Evolutionary conservation across 1,140 invertebrate genomes (phyloP).

Genomic region (Bombus sibiricus): DNA sequence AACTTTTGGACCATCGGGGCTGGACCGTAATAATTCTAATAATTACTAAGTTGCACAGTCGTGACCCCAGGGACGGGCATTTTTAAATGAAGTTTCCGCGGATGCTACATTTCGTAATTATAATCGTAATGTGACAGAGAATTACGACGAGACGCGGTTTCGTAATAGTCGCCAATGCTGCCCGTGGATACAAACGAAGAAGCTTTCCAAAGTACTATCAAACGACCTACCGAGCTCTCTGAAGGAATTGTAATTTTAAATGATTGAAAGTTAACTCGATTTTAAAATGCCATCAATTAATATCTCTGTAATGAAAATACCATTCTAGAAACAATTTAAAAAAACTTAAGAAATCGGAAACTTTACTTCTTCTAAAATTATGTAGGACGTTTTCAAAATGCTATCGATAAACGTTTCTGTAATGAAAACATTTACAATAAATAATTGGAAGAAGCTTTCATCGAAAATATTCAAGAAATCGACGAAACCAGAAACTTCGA

Average conservation of each 20-base stretch:
- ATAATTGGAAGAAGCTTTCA: neutral
- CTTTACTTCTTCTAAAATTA: neutral
- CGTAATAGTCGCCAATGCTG: neutral
- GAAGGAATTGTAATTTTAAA: neutral
- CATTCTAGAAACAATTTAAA: neutral
- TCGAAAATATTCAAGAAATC: neutral
- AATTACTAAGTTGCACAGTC: constrained; percentile 30
- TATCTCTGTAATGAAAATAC: neutral
- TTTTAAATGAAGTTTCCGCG: constrained; percentile 28
- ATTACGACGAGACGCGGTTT: neutral
- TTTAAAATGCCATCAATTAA: neutral
- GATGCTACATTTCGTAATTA: constrained; percentile 29
- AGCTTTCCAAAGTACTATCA: neutral
- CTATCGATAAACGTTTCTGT: neutral
- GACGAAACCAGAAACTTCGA: neutral
- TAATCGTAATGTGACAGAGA: constrained; percentile 21
- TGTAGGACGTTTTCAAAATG: neutral
- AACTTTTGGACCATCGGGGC: neutral
- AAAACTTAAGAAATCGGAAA: neutral
- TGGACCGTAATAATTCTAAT: constrained; percentile 38
- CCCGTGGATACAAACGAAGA: neutral
- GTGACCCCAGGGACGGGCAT: constrained; percentile 15
- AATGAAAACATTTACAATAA: neutral
- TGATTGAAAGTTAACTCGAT: neutral
- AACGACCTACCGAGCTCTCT: neutral